Evolutionary conservation across 2,888 invertebrate species (phyloP), one percentile per base, ranked within the genome.

Genomic region (Leistus spinibarbis): DNA sequence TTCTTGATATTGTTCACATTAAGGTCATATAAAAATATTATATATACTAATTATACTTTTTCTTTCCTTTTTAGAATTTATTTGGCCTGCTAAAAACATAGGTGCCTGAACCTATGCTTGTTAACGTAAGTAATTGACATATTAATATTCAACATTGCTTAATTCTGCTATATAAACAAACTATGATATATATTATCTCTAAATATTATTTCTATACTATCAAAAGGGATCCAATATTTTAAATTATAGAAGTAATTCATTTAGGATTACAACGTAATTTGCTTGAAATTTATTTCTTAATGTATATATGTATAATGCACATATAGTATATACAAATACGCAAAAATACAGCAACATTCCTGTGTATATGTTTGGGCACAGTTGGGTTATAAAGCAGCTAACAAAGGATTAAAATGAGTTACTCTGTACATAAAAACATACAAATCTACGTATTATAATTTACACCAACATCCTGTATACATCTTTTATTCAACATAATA

Each of bases 321-420:
- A 72, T 62, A 67, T 54, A 66, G 66, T 67, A 62, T 53, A 74
- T n/a, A n/a, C n/a, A n/a, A n/a, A n/a, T n/a, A n/a, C n/a, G n/a
- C n/a, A n/a, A n/a, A n/a, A n/a, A n/a, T n/a, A n/a, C n/a, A n/a
- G n/a, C n/a, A n/a, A n/a, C n/a, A n/a, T n/a, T n/a, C n/a, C n/a
- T n/a, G n/a, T 66, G 67, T 53, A 67, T 73, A 40, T 40, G 66
- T 60, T 17, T 16, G 65, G 23, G 54, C 74, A 54, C 74, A 68
- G 74, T 74, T 66, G 72, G 64, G 65, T 5, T 64, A 64, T 62
- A 71, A 64, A 71, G 19, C 40, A 62, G 62, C 63, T 53, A 40
- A 62, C 56, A 72, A 54, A 65, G 68, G 67, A 74, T 74, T 74
- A 68, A 74, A 74, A 74, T 74, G 74, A 74, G 54, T 74, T 74